Percentiles rank a stretch among this genome's conserved stretches.
Evolutionary conservation across 2,113 vertebrate genomes (phyloP).

Genomic region (Peromyscus polionotus): DNA sequence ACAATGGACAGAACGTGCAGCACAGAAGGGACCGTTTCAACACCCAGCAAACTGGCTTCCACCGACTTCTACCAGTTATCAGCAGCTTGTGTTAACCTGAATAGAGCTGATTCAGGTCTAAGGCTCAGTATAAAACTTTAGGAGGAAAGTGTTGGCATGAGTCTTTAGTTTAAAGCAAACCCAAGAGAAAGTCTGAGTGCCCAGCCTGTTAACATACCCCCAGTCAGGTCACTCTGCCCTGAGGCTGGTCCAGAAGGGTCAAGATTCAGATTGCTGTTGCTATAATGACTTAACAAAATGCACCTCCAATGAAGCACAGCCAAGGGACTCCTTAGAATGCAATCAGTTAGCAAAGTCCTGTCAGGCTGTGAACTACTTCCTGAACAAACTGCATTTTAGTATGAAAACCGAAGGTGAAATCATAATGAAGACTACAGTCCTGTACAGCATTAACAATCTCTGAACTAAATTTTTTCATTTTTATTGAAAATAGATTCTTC

Average conservation of each 20-base stretch:
- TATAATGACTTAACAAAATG: constrained; percentile 45
- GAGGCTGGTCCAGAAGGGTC: background rate
- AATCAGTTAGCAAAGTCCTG: constrained; percentile 28
- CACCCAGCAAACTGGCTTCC: constrained; percentile 60
- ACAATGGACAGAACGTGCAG: constrained; percentile 56
- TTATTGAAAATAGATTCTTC: background rate
- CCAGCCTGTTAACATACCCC: background rate
- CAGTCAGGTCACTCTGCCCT: constrained; percentile 23
- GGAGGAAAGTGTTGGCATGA: background rate
- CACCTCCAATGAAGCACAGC: background rate
- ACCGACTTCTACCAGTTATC: background rate
- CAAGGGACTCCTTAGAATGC: constrained; percentile 48
- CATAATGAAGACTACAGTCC: constrained; percentile 65
- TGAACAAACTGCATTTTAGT: constrained; percentile 67
- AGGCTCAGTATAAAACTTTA: constrained; percentile 45
- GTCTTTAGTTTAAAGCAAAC: constrained; percentile 43
- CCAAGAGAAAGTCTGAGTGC: background rate
- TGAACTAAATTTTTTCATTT: background rate
- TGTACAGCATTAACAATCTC: constrained; percentile 70
- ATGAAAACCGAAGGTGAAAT: constrained; percentile 37
- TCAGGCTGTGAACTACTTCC: constrained; percentile 71
- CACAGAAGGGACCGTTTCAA: constrained; percentile 59
- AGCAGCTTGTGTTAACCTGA: constrained; percentile 33
- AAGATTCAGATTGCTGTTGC: constrained; percentile 55
- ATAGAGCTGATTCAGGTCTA: constrained; percentile 34